phyloP scores from a whole-genome alignment of 1,140 invertebrate genomes.

The Ostrea denselamellosa region DNA sequence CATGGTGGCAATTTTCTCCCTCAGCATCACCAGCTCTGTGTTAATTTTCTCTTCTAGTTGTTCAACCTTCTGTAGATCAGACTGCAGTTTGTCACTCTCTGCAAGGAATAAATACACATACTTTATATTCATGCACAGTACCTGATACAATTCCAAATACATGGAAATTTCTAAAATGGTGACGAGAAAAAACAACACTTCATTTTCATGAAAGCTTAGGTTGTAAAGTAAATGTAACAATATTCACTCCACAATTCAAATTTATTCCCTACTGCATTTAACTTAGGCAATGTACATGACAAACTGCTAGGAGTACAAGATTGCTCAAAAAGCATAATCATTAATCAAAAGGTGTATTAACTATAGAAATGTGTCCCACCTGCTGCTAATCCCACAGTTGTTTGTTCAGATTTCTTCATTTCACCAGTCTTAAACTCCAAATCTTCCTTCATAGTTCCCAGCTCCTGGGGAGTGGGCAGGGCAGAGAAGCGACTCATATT shows the following conservation, averaged over 20 bases:
- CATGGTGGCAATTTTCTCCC: slow-evolving; percentile 80
- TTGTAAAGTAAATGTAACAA: background rate
- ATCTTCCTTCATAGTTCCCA: slow-evolving; percentile 81
- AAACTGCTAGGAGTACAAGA: no score
- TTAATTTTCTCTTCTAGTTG: slow-evolving; percentile 82
- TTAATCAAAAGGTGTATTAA: background rate
- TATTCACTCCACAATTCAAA: no score
- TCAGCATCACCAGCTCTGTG: slow-evolving; percentile 79
- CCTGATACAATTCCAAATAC: background rate
- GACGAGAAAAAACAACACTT: background rate
- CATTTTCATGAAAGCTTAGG: background rate
- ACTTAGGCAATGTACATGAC: no score
- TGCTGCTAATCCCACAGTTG: slow-evolving; percentile 79
- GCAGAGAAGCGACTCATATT: slow-evolving; percentile 80
- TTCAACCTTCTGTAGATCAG: slow-evolving; percentile 81
- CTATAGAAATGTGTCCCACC: slow-evolving; percentile 56
- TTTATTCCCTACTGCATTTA: no score
- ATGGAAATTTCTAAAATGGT: background rate
- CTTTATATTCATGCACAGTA: no score
- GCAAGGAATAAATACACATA: background rate
- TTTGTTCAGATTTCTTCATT: slow-evolving; percentile 81
- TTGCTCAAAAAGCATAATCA: no score
- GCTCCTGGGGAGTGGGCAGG: slow-evolving; percentile 79
- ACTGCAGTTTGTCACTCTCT: slow-evolving; percentile 81
- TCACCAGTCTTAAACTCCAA: slow-evolving; percentile 82